These are phyloP conservation scores for Madoqua kirkii DNA, from an alignment of 2,113 vertebrate genomes.

Conservation along the genomic window DNA sequence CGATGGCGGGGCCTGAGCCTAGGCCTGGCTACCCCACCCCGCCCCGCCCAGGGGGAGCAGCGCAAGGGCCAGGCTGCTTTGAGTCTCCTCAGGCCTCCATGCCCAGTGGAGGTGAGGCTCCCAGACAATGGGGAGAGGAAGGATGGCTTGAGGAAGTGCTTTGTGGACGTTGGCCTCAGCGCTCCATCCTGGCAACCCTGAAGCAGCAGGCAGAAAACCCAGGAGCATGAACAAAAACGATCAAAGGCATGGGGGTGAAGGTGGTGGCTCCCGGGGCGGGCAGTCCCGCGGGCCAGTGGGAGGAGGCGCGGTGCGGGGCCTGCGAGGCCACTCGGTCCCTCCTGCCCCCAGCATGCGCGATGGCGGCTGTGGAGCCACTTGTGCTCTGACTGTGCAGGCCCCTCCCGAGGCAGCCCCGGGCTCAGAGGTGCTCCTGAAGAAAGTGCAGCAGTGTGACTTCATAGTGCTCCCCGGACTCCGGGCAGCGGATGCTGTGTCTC, in stretches of 20 bases:
- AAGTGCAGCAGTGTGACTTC: slow-evolving; percentile 99
- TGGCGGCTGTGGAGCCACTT: slow-evolving; percentile 23
- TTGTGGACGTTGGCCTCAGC: slow-evolving; percentile 27
- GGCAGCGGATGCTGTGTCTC: slow-evolving; percentile 98
- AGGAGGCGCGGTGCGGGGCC: slow-evolving; percentile 57
- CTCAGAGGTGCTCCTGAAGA: slow-evolving; percentile 98
- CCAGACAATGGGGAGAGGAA: neutral
- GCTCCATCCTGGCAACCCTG: slow-evolving; percentile 68
- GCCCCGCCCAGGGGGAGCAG: fast-evolving
- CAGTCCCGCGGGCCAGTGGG: slow-evolving; percentile 51
- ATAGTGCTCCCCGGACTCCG: slow-evolving; percentile 98
- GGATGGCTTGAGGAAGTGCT: neutral
- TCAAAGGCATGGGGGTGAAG: neutral
- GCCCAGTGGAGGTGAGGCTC: neutral
- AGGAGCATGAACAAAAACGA: slow-evolving; percentile 49
- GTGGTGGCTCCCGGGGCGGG: neutral
- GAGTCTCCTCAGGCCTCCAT: neutral
- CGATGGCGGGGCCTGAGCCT: neutral
- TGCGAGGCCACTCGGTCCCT: slow-evolving; percentile 28
- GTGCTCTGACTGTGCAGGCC: slow-evolving; percentile 71
- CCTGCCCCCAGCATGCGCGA: neutral
- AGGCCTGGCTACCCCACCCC: neutral
- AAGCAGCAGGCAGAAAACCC: slow-evolving; percentile 74
- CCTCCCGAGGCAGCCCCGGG: neutral
- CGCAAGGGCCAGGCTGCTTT: neutral